These are phyloP conservation scores for Elysia crispata DNA, from an alignment of 2,888 invertebrate genomes.

Conservation along the genomic window DNA sequence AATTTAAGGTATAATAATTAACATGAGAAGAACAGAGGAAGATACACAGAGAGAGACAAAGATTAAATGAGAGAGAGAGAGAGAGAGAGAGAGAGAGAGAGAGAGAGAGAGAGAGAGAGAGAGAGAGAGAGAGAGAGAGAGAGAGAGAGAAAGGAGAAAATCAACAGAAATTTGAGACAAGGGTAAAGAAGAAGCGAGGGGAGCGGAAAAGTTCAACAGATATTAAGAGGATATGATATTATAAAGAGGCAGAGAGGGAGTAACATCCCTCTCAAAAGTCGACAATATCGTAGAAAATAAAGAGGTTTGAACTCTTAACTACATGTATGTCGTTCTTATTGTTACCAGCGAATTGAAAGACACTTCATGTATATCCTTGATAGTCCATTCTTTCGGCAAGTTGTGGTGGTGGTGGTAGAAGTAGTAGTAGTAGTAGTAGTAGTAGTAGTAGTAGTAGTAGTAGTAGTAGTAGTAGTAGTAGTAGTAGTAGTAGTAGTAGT, in stretches of 20 bases:
- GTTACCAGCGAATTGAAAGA: too few relatives aligned
- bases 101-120: neutral
- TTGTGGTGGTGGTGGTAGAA: neutral
- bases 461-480: conserved; percentile 19
- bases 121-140: neutral
- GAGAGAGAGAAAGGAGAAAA: neutral
- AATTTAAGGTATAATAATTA: too few relatives aligned
- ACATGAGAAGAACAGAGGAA: too few relatives aligned
- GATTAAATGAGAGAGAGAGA: neutral
- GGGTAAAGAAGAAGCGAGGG: too few relatives aligned
- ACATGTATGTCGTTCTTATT: too few relatives aligned
- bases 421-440: conserved; percentile 19
- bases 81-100: neutral
- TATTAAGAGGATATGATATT: too few relatives aligned
- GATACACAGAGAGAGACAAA: neutral
- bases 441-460: conserved; percentile 19
- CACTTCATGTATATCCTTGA: too few relatives aligned
- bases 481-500: conserved; percentile 16
- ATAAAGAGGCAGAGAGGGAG: neutral
- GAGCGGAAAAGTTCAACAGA: too few relatives aligned
- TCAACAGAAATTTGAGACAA: neutral
- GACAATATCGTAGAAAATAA: too few relatives aligned
- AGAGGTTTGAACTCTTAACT: too few relatives aligned
- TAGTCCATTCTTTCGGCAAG: too few relatives aligned
- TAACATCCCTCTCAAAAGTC: too few relatives aligned